A percentile compares a stretch with the other conserved stretches of the same genome.
Evolutionary conservation across 2,888 invertebrate species (phyloP).

Genomic region (Apodemia hepburni): DNA sequence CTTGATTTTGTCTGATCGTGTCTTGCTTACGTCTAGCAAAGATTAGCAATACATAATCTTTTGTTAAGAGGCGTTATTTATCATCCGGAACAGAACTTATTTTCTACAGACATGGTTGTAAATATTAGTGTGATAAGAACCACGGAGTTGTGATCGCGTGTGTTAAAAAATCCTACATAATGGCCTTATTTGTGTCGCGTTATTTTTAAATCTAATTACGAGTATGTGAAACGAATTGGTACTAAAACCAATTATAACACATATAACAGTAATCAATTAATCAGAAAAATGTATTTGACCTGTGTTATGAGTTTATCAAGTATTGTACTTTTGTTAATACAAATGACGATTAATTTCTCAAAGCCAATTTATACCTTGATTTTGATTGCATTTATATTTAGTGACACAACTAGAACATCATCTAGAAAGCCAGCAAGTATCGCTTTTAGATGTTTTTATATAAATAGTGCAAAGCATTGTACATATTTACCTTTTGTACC

Average conservation of each 20-base stretch:
- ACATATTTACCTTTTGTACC: not conserved
- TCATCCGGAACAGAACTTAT: slow-evolving; percentile 33
- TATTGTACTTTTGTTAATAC: not conserved
- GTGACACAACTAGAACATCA: not conserved
- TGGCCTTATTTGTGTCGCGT: slow-evolving; percentile 2
- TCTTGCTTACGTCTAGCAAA: not conserved
- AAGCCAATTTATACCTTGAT: not conserved
- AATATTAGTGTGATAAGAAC: slow-evolving; percentile 35
- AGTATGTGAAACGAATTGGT: slow-evolving; percentile 1
- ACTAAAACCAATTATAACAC: not conserved
- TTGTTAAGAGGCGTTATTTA: slow-evolving; percentile 1
- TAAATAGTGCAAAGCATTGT: not conserved
- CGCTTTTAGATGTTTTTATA: not conserved
- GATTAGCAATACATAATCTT: not conserved
- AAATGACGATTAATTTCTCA: not conserved
- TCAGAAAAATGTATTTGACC: not conserved
- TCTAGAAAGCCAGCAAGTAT: not conserved
- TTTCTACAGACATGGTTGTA: slow-evolving; percentile 29
- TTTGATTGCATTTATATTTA: not conserved
- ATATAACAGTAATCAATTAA: not conserved
- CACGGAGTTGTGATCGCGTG: slow-evolving; percentile 25
- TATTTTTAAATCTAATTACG: slow-evolving; percentile 1
- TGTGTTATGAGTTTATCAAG: not conserved
- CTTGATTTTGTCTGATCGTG: too few species aligned
- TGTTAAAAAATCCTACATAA: not conserved